These are phyloP conservation scores for Chloroclysta siterata DNA, from an alignment of 2,888 invertebrate species.

Conservation along the genomic window DNA sequence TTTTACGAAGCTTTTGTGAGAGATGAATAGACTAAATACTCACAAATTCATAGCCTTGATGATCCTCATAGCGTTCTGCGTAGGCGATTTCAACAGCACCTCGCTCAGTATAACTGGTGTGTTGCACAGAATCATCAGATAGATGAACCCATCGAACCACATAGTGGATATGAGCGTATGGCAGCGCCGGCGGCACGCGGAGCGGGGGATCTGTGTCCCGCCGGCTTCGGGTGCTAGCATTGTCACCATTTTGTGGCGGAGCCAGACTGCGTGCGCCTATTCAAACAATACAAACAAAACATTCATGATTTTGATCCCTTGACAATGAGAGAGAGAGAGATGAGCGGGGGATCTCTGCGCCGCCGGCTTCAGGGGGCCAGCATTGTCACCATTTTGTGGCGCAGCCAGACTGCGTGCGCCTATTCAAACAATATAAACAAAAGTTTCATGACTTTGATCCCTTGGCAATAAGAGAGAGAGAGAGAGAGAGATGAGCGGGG, in stretches of 20 bases:
- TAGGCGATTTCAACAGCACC: conserved; percentile 58
- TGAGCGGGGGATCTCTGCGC: conserved; percentile 63
- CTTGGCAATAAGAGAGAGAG: too few species aligned
- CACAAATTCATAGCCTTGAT: conserved; percentile 74
- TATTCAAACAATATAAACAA: not conserved
- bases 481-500: conserved; percentile 58
- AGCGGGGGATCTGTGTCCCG: conserved; percentile 64
- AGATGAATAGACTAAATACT: too few species aligned
- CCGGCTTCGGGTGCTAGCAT: conserved; percentile 66
- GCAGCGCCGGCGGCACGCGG: conserved; percentile 65
- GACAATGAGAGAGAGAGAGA: too few species aligned
- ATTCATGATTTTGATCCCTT: too few species aligned
- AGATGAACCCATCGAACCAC: conserved; percentile 78
- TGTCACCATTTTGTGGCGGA: conserved; percentile 70
- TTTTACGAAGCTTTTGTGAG: too few species aligned
- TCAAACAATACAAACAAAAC: too few species aligned
- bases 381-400: conserved; percentile 71
- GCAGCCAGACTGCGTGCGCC: conserved; percentile 74
- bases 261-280: conserved; percentile 70
- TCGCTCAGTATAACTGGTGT: conserved; percentile 76
- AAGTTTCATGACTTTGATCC: too few species aligned
- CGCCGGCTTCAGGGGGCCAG: conserved; percentile 64
- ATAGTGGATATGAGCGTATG: conserved; percentile 64
- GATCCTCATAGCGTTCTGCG: conserved; percentile 41
- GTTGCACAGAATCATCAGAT: conserved; percentile 71